Percentiles rank a stretch among this genome's conserved stretches.
Evolutionary conservation across 2,888 invertebrate genomes (phyloP).

Genomic region (Antitype chi): DNA sequence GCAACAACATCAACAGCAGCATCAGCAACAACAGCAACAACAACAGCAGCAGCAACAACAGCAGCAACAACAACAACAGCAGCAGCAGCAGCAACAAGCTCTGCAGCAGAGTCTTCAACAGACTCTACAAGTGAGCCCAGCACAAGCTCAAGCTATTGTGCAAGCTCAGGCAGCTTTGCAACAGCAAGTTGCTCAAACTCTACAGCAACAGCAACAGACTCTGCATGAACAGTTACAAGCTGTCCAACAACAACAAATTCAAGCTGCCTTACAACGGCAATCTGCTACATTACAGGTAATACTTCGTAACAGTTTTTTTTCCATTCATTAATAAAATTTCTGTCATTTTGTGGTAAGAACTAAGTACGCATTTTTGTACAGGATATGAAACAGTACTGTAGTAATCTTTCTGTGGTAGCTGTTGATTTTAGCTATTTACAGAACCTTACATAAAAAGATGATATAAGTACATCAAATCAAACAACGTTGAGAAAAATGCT

Average conservation of each 20-base stretch:
- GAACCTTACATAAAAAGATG: background rate
- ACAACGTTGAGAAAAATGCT: background rate
- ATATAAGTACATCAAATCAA: background rate
- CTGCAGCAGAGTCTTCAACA: constrained; percentile 84
- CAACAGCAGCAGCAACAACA: constrained; percentile 75
- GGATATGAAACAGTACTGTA: background rate
- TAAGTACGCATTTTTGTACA: background rate
- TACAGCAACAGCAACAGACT: constrained; percentile 87
- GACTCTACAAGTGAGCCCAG: constrained; percentile 85
- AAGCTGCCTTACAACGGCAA: constrained; percentile 87
- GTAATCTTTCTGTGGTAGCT: background rate
- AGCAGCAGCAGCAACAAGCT: constrained; percentile 78
- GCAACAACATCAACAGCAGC: constrained; percentile 78
- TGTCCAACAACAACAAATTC: constrained; percentile 88
- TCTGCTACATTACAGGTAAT: constrained; percentile 86
- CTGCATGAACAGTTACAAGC: constrained; percentile 87
- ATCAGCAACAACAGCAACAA: constrained; percentile 78
- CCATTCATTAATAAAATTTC: too few species aligned
- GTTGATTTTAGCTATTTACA: background rate
- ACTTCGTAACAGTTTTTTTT: background rate
- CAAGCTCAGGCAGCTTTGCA: constrained; percentile 87
- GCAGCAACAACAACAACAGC: constrained; percentile 76
- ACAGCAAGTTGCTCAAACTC: constrained; percentile 86
- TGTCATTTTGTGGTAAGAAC: background rate
- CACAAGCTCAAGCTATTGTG: constrained; percentile 87